Conservation (phyloP, 2,888 invertebrate genomes). For the Yponomeuta malinellus region DNA sequence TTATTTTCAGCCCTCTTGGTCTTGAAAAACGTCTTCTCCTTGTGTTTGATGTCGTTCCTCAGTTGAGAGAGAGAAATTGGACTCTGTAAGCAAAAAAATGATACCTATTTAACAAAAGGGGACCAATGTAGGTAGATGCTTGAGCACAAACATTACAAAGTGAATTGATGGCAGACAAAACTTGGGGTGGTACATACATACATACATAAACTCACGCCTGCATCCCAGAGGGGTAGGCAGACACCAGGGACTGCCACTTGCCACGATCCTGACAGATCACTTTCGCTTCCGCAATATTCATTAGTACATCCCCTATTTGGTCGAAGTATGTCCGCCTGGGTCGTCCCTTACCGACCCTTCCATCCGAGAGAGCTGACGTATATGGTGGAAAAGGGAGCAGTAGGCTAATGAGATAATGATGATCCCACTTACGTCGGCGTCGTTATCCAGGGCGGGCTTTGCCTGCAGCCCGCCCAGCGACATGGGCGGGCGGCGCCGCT, state of each 20-base stretch:
- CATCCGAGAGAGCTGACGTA: no score
- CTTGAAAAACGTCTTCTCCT: constrained; percentile 34
- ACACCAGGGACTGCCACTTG: no score
- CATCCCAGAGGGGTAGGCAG: no score
- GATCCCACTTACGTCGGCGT: neutral
- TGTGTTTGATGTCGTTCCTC: constrained; percentile 27
- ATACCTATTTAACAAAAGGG: neutral
- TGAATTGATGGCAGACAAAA: no score
- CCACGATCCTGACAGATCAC: no score
- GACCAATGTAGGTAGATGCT: neutral
- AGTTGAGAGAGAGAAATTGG: constrained; percentile 29
- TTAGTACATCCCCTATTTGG: no score
- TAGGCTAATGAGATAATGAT: neutral
- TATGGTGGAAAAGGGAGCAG: neutral
- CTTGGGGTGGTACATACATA: no score
- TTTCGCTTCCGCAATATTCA: no score
- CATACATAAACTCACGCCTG: no score
- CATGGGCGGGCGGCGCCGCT: constrained; percentile 19
- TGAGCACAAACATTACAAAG: neutral
- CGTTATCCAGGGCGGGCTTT: neutral
- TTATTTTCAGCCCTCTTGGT: constrained; percentile 29
- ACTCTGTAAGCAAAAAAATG: constrained; percentile 25
- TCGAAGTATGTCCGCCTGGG: no score
- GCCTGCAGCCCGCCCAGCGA: neutral
- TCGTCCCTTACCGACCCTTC: no score